Conservation (phyloP, 2,888 invertebrate genomes). For the Drosophila buzzatii region DNA sequence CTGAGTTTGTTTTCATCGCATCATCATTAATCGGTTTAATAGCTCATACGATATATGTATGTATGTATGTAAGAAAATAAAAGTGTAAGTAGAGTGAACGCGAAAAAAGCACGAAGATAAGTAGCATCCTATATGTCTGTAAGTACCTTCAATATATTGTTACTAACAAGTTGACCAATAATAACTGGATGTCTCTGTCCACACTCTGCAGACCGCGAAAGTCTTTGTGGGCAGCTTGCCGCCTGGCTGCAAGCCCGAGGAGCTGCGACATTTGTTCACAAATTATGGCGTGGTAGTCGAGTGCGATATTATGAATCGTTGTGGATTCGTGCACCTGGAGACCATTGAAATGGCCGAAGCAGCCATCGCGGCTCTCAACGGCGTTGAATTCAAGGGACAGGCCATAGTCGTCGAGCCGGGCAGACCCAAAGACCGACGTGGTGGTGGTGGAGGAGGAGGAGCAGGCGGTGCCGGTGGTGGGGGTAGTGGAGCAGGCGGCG, state of each 20-base stretch:
- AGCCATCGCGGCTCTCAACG: slow-evolving; percentile 93
- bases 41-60: slow-evolving; percentile 18
- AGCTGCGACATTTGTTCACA: slow-evolving; percentile 92
- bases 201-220: slow-evolving; percentile 88
- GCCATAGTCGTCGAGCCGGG: slow-evolving; percentile 94
- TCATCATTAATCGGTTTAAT: not conserved
- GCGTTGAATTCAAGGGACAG: slow-evolving; percentile 92
- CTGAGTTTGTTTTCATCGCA: slow-evolving; percentile 21
- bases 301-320: slow-evolving; percentile 97
- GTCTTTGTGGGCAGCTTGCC: slow-evolving; percentile 97
- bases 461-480: slow-evolving; percentile 9
- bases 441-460: slow-evolving; percentile 83
- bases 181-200: not conserved
- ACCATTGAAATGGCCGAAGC: slow-evolving; percentile 92
- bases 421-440: slow-evolving; percentile 89
- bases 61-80: slow-evolving; percentile 10
- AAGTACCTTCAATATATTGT: slow-evolving; percentile 18
- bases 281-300: slow-evolving; percentile 95
- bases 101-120: slow-evolving; percentile 26
- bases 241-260: slow-evolving; percentile 93
- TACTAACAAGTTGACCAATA: not conserved
- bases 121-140: slow-evolving; percentile 49
- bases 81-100: slow-evolving; percentile 28
- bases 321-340: slow-evolving; percentile 97
- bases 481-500: slow-evolving; percentile 83